A percentile compares a stretch with the other conserved stretches of the same genome.
phyloP scores from a whole-genome alignment of 2,797 vertebrate species.

The Siniperca undulata region DNA sequence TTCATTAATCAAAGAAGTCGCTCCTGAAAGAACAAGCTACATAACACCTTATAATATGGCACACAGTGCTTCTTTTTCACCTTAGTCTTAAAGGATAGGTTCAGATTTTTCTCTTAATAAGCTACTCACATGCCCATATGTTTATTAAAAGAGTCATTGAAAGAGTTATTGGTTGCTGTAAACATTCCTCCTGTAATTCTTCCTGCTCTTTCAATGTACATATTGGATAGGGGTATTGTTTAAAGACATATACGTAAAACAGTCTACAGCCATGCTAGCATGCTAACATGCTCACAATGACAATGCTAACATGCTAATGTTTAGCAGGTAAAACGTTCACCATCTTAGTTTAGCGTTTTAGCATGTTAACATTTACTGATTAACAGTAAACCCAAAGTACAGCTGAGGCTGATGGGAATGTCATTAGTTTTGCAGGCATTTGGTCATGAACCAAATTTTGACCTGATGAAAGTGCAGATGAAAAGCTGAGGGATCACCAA shows the following conservation, averaged over 20 bases:
- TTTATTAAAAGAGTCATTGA: not conserved
- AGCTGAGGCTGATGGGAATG: not conserved
- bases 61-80: slow-evolving; percentile 30
- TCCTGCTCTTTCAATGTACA: not conserved
- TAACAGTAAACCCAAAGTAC: not conserved
- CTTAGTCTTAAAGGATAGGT: slow-evolving; percentile 28
- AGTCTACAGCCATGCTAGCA: slow-evolving; percentile 2
- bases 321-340: too few species aligned
- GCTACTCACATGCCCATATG: not conserved
- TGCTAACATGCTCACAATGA: too few species aligned
- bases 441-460: not conserved
- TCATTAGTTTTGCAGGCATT: not conserved
- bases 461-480: not conserved
- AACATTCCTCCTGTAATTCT: not conserved
- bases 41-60: slow-evolving; percentile 20
- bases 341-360: not conserved
- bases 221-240: not conserved
- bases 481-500: not conserved
- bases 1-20: slow-evolving; percentile 26
- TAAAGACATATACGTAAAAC: not conserved
- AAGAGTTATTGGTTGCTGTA: not conserved
- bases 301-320: too few species aligned
- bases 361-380: not conserved
- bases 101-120: slow-evolving; percentile 2
- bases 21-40: slow-evolving; percentile 58